Evolutionary conservation across 2,797 vertebrate genomes (phyloP).

Genomic region (Gymnothorax reevesii): DNA sequence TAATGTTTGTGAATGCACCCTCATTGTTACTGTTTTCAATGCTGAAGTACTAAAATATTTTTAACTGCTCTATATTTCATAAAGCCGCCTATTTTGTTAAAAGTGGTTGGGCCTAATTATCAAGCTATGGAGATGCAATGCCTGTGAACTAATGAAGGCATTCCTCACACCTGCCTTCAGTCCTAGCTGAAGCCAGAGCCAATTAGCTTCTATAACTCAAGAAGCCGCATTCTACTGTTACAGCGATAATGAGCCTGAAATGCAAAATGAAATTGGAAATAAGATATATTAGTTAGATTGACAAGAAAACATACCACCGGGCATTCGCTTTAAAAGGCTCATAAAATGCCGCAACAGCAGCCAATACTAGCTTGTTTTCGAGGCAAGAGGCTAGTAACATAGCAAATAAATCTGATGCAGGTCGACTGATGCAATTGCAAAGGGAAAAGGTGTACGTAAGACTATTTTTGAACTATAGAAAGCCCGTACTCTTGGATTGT

Average conservation of each 20-base stretch:
- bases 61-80: background rate
- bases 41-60: background rate
- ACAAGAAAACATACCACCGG: background rate
- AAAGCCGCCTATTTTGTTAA: background rate
- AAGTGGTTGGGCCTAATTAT: constrained; percentile 9
- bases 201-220: constrained; percentile 12
- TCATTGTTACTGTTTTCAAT: background rate
- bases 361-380: background rate
- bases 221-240: background rate
- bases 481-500: background rate
- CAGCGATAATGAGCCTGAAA: background rate
- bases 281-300: background rate
- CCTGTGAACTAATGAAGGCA: constrained; percentile 5
- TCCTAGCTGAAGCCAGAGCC: background rate
- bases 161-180: constrained; percentile 11
- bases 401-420: background rate
- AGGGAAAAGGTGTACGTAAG: background rate
- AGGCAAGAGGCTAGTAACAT: background rate
- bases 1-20: too few relatives aligned
- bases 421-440: background rate
- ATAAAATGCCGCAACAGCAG: background rate
- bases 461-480: constrained; percentile 5
- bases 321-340: background rate
- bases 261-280: background rate
- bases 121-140: background rate